Percentiles rank a stretch among this genome's conserved stretches.
phyloP scores from a whole-genome alignment of 2,797 vertebrate species.

The Macroramphosus scolopax region DNA sequence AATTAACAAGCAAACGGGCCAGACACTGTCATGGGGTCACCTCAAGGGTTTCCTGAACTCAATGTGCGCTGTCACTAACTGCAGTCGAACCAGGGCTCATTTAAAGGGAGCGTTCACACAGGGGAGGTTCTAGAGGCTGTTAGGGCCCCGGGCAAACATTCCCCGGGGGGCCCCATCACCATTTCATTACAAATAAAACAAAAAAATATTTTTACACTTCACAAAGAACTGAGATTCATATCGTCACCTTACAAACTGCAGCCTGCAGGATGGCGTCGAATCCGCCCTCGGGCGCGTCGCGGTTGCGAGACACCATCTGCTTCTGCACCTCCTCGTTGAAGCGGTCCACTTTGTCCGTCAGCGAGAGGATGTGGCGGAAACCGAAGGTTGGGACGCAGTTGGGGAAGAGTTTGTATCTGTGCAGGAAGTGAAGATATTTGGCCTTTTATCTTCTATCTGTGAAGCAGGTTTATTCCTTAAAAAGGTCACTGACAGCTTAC shows the following conservation, averaged over 20 bases:
- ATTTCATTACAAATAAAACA: too few species aligned
- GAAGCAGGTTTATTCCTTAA: too few species aligned
- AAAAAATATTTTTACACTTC: too few species aligned
- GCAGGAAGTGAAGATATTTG: too few species aligned
- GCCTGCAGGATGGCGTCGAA: slow-evolving; percentile 97
- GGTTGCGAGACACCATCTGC: slow-evolving; percentile 94
- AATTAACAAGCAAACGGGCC: slow-evolving; percentile 53
- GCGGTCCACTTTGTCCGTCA: slow-evolving; percentile 92
- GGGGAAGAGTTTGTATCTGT: slow-evolving; percentile 92
- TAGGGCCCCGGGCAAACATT: too few species aligned
- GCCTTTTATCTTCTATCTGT: too few species aligned
- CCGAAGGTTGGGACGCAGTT: slow-evolving; percentile 93
- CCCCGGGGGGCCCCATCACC: too few species aligned
- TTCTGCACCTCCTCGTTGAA: slow-evolving; percentile 96
- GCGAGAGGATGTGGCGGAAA: slow-evolving; percentile 91
- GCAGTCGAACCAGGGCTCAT: too few species aligned
- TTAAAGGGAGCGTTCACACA: too few species aligned
- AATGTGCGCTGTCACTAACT: background rate
- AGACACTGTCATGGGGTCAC: slow-evolving; percentile 16
- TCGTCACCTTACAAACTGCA: slow-evolving; percentile 95
- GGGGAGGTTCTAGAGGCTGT: too few species aligned
- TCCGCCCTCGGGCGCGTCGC: slow-evolving; percentile 93
- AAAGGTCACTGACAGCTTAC: too few species aligned
- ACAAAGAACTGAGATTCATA: too few species aligned
- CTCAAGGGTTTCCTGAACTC: slow-evolving; percentile 3